Evolutionary conservation across 2,797 vertebrate genomes (phyloP).

Genomic region (Gouania willdenowi): DNA sequence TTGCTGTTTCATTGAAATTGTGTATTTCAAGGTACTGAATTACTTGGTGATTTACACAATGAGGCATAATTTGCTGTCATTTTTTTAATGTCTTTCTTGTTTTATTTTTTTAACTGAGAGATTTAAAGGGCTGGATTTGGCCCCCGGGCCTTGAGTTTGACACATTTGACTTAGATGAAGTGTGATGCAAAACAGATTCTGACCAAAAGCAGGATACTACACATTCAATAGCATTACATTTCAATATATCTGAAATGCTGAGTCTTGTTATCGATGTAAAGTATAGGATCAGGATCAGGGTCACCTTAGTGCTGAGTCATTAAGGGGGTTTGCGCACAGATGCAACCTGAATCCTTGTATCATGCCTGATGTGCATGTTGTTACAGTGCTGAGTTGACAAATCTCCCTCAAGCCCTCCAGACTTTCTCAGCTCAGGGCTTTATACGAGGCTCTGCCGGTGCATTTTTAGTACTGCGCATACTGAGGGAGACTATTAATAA

Average conservation of each 20-base stretch:
- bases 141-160: no score
- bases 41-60: no score
- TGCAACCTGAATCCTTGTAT: conserved; percentile 52
- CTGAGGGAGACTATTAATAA: conserved; percentile 74
- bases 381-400: conserved; percentile 55
- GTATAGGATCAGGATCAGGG: conserved; percentile 10
- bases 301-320: conserved; percentile 49
- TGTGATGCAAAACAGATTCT: no score
- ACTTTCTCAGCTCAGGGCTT: conserved; percentile 31
- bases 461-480: conserved; percentile 75
- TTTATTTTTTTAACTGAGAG: no score
- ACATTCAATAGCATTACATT: no score
- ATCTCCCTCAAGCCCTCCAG: conserved; percentile 20
- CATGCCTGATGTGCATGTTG: conserved; percentile 38
- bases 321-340: conserved; percentile 15
- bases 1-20: no score
- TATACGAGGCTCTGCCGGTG: conserved; percentile 40
- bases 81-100: no score
- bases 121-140: no score
- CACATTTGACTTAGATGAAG: no score
- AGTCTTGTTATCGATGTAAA: conserved; percentile 11
- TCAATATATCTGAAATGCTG: conserved; percentile 5
- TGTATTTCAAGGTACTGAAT: no score
- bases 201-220: no score
- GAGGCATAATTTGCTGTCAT: no score